Percentiles rank a stretch among this genome's conserved stretches.
Conservation (phyloP, 2,888 invertebrate species). For the Clistopyga incitator region DNA sequence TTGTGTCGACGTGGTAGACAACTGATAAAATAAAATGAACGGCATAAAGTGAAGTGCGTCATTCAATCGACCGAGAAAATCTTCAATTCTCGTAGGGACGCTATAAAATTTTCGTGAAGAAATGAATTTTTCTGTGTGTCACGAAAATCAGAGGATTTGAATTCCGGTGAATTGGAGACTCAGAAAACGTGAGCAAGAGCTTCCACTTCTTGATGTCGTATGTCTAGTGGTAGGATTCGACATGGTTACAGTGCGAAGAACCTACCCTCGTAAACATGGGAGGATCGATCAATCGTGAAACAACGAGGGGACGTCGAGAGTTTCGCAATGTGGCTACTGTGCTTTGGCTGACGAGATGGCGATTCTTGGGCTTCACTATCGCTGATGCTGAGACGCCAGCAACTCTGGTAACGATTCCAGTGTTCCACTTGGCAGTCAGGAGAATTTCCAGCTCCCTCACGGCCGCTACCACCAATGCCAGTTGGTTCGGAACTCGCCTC, state of each 20-base stretch:
- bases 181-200: slow-evolving; percentile 5
- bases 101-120: not conserved
- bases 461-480: slow-evolving; percentile 10
- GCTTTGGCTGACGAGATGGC: slow-evolving; percentile 14
- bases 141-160: not conserved
- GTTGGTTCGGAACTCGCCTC: slow-evolving; percentile 20
- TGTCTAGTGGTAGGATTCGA: not conserved
- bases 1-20: not conserved
- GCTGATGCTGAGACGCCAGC: slow-evolving; percentile 24
- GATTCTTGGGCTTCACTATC: slow-evolving; percentile 17
- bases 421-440: slow-evolving; percentile 59
- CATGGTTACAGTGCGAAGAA: not conserved
- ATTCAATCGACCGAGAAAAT: not conserved
- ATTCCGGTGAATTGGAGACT: not conserved
- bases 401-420: slow-evolving; percentile 40
- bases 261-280: slow-evolving; percentile 27
- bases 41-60: not conserved
- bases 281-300: slow-evolving; percentile 40
- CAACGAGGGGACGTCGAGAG: slow-evolving; percentile 31
- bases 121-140: slow-evolving; percentile 1
- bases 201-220: not conserved
- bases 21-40: slow-evolving; percentile 1
- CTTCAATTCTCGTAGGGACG: not conserved
- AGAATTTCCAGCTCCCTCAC: slow-evolving; percentile 38
- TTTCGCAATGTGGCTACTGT: slow-evolving; percentile 1